phyloP scores from a whole-genome alignment of 2,113 vertebrate genomes.

The Gorsachius goisagi region DNA sequence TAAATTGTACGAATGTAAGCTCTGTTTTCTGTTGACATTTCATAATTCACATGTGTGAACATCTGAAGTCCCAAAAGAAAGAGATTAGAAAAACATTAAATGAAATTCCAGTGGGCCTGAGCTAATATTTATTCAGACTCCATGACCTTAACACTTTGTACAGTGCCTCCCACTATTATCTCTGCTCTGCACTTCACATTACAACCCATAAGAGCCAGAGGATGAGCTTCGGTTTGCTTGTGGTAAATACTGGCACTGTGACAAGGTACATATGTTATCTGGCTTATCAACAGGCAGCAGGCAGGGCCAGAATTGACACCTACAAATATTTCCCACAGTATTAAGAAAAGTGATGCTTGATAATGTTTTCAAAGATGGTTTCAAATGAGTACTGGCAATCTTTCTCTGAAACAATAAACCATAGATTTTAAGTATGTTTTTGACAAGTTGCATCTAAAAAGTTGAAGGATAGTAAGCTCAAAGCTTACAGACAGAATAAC shows the following conservation, averaged over 20 bases:
- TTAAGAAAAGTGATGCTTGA: neutral
- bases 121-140: slow-evolving; percentile 36
- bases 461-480: neutral
- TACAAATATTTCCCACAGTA: neutral
- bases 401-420: neutral
- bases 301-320: neutral
- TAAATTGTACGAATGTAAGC: neutral
- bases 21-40: slow-evolving; percentile 16
- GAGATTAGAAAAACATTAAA: slow-evolving; percentile 32
- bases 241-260: neutral
- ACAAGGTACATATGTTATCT: neutral
- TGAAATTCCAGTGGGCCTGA: neutral
- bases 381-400: neutral
- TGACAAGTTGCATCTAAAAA: neutral
- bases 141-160: slow-evolving; percentile 12
- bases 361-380: neutral
- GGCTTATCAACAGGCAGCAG: slow-evolving; percentile 5
- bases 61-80: slow-evolving; percentile 14
- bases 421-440: neutral
- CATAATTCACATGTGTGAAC: neutral
- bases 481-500: neutral
- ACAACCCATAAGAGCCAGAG: neutral
- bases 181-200: neutral
- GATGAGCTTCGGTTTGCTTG: neutral
- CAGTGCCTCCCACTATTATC: neutral